Percentiles rank a stretch among this genome's conserved stretches.
These are phyloP conservation scores for Tholera decimalis DNA, from an alignment of 2,888 invertebrate genomes.

Conservation along the genomic window DNA sequence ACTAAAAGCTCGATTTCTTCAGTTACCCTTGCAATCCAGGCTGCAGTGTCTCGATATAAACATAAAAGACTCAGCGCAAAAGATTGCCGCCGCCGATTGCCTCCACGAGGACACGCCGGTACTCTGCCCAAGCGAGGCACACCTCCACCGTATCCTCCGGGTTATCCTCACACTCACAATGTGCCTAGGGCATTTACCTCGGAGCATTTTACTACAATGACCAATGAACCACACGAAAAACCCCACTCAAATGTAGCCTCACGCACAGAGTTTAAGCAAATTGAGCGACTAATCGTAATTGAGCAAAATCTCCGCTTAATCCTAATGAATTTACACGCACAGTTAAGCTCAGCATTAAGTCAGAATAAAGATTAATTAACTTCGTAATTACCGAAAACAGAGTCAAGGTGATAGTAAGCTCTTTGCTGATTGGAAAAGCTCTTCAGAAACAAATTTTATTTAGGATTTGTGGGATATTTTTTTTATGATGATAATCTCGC, in stretches of 20 bases:
- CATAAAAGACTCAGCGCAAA: too few species aligned
- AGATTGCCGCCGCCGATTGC: too few species aligned
- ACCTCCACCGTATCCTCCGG: too few species aligned
- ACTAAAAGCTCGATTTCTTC: too few species aligned
- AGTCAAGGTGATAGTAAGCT: conserved; percentile 9
- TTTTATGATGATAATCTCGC: too few species aligned
- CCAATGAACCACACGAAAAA: conserved; percentile 12
- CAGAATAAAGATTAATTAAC: conserved; percentile 57
- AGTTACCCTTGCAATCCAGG: too few species aligned
- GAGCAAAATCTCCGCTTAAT: conserved; percentile 44
- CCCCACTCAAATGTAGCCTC: conserved; percentile 20
- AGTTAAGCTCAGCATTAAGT: conserved; percentile 31
- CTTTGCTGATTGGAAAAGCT: conserved; percentile 2
- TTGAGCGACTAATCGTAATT: conserved; percentile 51
- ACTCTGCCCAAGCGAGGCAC: too few species aligned
- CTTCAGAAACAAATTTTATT: neutral
- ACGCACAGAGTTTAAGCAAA: conserved; percentile 30
- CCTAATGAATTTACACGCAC: conserved; percentile 44
- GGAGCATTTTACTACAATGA: neutral
- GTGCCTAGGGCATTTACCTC: neutral
- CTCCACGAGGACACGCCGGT: too few species aligned
- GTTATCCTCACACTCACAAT: too few species aligned
- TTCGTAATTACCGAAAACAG: conserved; percentile 38
- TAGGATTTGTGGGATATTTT: too few species aligned
- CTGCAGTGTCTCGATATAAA: too few species aligned